Conservation (phyloP, 2,888 invertebrate species). For the Sinohyriopsis cumingii region DNA sequence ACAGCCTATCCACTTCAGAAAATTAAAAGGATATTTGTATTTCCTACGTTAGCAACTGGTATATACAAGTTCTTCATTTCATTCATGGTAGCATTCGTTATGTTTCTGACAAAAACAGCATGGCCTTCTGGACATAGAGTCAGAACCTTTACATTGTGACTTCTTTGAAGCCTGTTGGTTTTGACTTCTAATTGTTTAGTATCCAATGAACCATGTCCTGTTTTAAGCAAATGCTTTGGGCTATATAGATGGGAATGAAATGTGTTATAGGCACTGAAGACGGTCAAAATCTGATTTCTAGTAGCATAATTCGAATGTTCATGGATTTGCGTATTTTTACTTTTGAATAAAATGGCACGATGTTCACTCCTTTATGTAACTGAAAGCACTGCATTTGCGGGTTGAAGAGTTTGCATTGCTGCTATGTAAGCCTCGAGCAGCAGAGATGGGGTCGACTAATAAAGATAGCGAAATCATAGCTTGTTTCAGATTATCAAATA, state of each 20-base stretch:
- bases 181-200: conserved; percentile 18
- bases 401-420: conserved; percentile 6
- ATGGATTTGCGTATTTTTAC: conserved; percentile 5
- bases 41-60: conserved; percentile 18
- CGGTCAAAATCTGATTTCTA: conserved; percentile 14
- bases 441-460: conserved; percentile 7
- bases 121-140: conserved; percentile 10
- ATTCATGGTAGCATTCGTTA: not conserved
- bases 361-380: conserved; percentile 11
- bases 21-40: conserved; percentile 27
- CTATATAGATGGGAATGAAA: conserved; percentile 29
- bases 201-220: conserved; percentile 31
- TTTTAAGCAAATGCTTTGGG: conserved; percentile 17
- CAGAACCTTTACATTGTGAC: conserved; percentile 10
- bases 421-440: not conserved
- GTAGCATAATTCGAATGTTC: conserved; percentile 16
- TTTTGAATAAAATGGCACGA: conserved; percentile 7
- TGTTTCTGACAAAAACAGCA: conserved; percentile 9
- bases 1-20: conserved; percentile 18
- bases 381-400: conserved; percentile 13
- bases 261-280: conserved; percentile 9
- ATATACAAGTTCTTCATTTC: conserved; percentile 12
- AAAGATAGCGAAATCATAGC: conserved; percentile 5
- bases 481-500: conserved; percentile 15
- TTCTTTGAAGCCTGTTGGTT: conserved; percentile 5